Evolutionary conservation across 2,113 vertebrate genomes (phyloP).

Genomic region (Alethe castanea): DNA sequence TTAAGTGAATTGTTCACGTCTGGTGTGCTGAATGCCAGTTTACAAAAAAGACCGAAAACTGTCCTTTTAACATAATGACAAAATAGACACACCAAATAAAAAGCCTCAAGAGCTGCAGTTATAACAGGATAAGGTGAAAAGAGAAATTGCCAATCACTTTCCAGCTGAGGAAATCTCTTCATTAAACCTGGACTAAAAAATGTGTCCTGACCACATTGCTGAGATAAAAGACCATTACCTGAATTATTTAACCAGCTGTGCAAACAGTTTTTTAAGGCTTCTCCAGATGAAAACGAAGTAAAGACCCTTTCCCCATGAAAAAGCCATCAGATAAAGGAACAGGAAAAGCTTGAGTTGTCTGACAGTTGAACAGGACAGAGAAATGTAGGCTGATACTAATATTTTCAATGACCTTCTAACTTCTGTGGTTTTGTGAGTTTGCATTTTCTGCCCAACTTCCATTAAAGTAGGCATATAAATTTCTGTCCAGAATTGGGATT

Average conservation of each 20-base stretch:
- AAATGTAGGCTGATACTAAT: background rate
- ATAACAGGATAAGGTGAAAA: background rate
- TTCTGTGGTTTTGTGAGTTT: background rate
- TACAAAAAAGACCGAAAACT: background rate
- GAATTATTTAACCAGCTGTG: slow-evolving; percentile 20
- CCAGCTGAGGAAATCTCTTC: slow-evolving; percentile 6
- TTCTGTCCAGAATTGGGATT: background rate
- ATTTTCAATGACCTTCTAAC: background rate
- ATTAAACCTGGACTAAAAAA: slow-evolving; percentile 44
- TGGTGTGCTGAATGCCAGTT: background rate
- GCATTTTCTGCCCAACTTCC: background rate
- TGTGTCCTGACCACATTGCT: background rate
- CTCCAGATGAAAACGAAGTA: slow-evolving; percentile 29
- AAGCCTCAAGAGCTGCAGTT: background rate
- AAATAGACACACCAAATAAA: background rate
- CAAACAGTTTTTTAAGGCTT: background rate
- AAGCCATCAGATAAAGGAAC: slow-evolving; percentile 28
- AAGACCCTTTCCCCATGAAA: slow-evolving; percentile 25
- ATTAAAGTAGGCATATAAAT: background rate
- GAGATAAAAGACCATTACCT: slow-evolving; percentile 21
- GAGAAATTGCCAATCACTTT: background rate
- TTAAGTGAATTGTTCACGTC: background rate
- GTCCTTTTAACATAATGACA: background rate
- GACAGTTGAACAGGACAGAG: background rate
- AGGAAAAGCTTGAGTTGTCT: background rate